These are phyloP conservation scores for Callopanchax toddi DNA, from an alignment of 2,113 vertebrate genomes.

Conservation along the genomic window DNA sequence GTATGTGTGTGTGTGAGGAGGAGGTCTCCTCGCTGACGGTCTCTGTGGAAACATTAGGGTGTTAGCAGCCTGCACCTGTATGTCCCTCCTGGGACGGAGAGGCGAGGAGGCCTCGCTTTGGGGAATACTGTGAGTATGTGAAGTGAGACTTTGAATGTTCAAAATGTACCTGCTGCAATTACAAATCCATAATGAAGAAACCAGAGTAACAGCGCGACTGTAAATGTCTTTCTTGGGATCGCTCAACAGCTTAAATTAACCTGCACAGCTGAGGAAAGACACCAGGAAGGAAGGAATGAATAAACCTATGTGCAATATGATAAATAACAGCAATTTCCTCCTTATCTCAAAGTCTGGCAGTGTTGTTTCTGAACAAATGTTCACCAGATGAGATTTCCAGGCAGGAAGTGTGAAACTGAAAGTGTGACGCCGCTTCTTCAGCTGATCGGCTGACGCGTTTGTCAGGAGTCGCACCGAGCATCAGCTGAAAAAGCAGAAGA, in stretches of 20 bases:
- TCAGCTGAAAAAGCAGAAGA: conserved; percentile 33
- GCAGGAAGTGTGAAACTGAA: conserved; percentile 40
- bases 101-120: conserved; percentile 41
- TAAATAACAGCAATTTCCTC: background rate
- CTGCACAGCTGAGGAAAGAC: background rate
- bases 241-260: conserved; percentile 11
- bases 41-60: conserved; percentile 84
- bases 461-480: conserved; percentile 20
- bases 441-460: conserved; percentile 13
- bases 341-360: background rate
- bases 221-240: conserved; percentile 5
- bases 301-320: background rate
- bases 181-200: conserved; percentile 18
- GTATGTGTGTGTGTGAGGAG: conserved; percentile 65
- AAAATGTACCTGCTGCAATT: conserved; percentile 48
- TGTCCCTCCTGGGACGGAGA: conserved; percentile 51
- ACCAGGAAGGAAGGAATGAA: background rate
- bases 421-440: conserved; percentile 33
- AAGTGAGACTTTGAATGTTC: conserved; percentile 49
- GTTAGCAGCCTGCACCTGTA: conserved; percentile 69
- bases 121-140: conserved; percentile 36
- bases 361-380: conserved; percentile 33
- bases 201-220: background rate
- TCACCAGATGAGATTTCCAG: conserved; percentile 29
- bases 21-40: conserved; percentile 67